Base-by-base conservation (phyloP, 2,797 vertebrate species). In the Alca torda region DNA sequence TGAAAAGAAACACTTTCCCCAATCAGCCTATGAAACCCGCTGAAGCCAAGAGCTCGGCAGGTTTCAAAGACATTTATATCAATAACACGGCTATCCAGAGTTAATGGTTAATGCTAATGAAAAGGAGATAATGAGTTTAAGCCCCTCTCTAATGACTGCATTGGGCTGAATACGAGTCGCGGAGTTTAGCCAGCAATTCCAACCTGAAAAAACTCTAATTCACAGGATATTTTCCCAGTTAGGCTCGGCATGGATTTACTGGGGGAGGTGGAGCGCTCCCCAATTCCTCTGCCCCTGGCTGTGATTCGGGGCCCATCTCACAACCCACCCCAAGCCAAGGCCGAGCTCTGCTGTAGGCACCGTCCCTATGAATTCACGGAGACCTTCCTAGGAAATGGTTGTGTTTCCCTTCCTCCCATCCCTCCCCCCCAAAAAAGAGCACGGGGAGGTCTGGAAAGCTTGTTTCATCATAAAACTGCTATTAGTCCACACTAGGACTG, bases 1-100 rank as follows among this genome's bases (percentile, higher is more conserved):
- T 91, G 93, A 93, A 94, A 96, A 94, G 96, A 86, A 95, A 83
- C 89, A 73, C 74, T 90, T 90, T 81, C 87, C 69, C 87, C 76
- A 79, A 76, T 24, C 50, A 84, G 79, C 75, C 91, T 75, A 80
- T 46, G 81, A 95, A 90, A 91, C n/a, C 90, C 0, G 4, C 82
- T 21, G 74, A 91, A 96, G 90, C 77, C 89, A 45, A 33, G 80
- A 87, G 90, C 95, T 95, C 31, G 2, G 69, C 88, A 93, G 94
- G 63, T 93, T 95, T 93, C 96, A 93, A 64, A 95, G 93, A 86
- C 94, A 93, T 97, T 96, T 96, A 84, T 97, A 95, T 96, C 95
- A 95, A 95, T 96, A 96, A 93, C 80, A 75, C 2, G 0, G 86
- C 82, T 94, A 92, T 88, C 87, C 91, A 48, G 91, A 94, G 85